Percentiles rank a stretch among this genome's conserved stretches.
These are phyloP conservation scores for Apodemia duryi DNA, from an alignment of 2,888 invertebrate species.

Conservation along the genomic window DNA sequence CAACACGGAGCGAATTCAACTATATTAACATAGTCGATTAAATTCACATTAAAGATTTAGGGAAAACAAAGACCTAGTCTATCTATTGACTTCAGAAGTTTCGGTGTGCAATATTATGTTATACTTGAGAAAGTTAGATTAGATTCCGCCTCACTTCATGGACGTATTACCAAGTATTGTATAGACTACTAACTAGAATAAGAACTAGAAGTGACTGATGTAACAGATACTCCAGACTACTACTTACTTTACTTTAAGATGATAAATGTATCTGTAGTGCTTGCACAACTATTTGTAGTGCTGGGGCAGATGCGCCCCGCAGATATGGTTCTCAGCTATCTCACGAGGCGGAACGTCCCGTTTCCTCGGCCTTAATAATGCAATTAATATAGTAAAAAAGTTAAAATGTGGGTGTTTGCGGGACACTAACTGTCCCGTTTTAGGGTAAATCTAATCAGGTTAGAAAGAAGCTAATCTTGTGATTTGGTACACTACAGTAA, in stretches of 20 bases:
- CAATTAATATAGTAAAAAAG: too few relatives aligned
- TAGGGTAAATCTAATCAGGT: too few relatives aligned
- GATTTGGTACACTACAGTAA: too few relatives aligned
- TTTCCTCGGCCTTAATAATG: too few relatives aligned
- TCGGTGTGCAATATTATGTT: conserved; percentile 11
- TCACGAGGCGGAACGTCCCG: too few relatives aligned
- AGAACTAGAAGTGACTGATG: conserved; percentile 1
- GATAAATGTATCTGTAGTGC: neutral
- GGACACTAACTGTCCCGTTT: too few relatives aligned
- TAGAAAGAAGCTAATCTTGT: too few relatives aligned
- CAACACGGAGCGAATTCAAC: neutral
- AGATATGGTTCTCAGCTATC: too few relatives aligned
- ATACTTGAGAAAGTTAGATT: conserved; percentile 18
- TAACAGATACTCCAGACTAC: neutral
- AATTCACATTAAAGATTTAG: neutral
- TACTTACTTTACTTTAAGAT: neutral
- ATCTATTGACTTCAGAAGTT: conserved; percentile 7
- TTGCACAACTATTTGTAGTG: too few relatives aligned
- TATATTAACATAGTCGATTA: neutral
- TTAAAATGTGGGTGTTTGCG: too few relatives aligned
- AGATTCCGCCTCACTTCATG: conserved; percentile 12
- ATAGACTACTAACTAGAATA: conserved; percentile 1
- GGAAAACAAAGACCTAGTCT: neutral
- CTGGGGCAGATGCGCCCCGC: too few relatives aligned
- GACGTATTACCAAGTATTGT: conserved; percentile 8